Base-by-base conservation (phyloP, 2,888 invertebrate genomes). In the Hecatera dysodea region DNA sequence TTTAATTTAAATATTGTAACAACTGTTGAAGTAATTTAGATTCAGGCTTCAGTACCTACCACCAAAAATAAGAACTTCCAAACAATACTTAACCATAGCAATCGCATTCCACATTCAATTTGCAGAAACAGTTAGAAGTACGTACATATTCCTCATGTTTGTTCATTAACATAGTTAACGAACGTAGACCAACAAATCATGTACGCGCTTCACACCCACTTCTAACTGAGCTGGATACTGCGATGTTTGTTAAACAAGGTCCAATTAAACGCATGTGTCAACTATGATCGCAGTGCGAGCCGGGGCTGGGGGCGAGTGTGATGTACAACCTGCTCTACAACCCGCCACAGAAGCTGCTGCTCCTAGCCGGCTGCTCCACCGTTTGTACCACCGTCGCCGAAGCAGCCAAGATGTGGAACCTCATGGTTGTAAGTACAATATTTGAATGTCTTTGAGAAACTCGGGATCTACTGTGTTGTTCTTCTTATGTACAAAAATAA, bases 381-480 rank as follows among this genome's bases (percentile, higher is more conserved):
- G 99, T 99, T 36, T 99, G 99, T 90, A 99, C 99, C 29, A 99
- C 99, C 56, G 99, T 99, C 19, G 99, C 99, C 3, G 99, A 99
- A 96, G 99, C 99, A 53, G 99, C 99, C 69, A 99, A 99, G 96
- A 99, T 99, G 98, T 99, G 99, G 99, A 99, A 99, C 96, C 97
- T 99, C 78, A 98, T 99, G 92, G 99, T 99, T 96, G 99, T 99
- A 95, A 97, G 98, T 97, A 91, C 19, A 80, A 69, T 29, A 36
- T 56, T 48, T 27, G 44, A 44, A 19, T 1, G n/a, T n/a, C n/a
- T n/a, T n/a, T n/a, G n/a, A n/a, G n/a, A n/a, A n/a, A n/a, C n/a
- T n/a, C n/a, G n/a, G n/a, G n/a, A n/a, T n/a, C n/a, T n/a, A n/a
- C n/a, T n/a, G n/a, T n/a, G n/a, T n/a, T n/a, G n/a, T n/a, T n/a